phyloP scores from a whole-genome alignment of 2,113 vertebrate genomes.

The Callopanchax toddi region DNA sequence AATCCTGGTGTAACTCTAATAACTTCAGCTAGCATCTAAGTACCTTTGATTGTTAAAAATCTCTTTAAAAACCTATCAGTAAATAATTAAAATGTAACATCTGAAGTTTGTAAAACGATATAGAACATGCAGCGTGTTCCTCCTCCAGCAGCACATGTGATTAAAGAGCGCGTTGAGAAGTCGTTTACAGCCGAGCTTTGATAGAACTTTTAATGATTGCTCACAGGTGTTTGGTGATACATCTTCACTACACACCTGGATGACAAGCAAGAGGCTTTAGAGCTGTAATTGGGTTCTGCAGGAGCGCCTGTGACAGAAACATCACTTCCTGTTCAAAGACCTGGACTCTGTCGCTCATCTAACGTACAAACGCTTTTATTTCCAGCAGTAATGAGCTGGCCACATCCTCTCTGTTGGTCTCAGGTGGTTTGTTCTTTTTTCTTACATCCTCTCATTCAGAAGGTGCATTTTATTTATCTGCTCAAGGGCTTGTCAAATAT shows the following conservation, averaged over 20 bases:
- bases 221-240: conserved; percentile 43
- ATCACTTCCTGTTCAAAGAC: conserved; percentile 63
- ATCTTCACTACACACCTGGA: conserved; percentile 37
- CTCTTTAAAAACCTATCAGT: too few relatives aligned
- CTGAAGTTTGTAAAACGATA: too few relatives aligned
- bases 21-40: too few relatives aligned
- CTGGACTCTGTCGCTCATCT: conserved; percentile 36
- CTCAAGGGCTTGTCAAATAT: conserved; percentile 50
- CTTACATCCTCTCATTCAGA: conserved; percentile 21
- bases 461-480: conserved; percentile 42
- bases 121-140: not conserved
- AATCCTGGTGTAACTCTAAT: too few relatives aligned
- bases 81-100: too few relatives aligned
- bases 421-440: conserved; percentile 19
- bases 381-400: conserved; percentile 53
- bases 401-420: conserved; percentile 24
- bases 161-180: conserved; percentile 27
- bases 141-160: conserved; percentile 21
- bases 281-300: conserved; percentile 71
- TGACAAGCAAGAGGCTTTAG: conserved; percentile 44
- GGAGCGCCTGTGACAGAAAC: conserved; percentile 42
- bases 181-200: conserved; percentile 42
- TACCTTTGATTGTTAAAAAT: too few relatives aligned
- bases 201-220: conserved; percentile 52
- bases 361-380: conserved; percentile 5